These are phyloP conservation scores for Zaprionus gabonicus DNA, from an alignment of 1,140 invertebrate genomes.

Conservation along the genomic window DNA sequence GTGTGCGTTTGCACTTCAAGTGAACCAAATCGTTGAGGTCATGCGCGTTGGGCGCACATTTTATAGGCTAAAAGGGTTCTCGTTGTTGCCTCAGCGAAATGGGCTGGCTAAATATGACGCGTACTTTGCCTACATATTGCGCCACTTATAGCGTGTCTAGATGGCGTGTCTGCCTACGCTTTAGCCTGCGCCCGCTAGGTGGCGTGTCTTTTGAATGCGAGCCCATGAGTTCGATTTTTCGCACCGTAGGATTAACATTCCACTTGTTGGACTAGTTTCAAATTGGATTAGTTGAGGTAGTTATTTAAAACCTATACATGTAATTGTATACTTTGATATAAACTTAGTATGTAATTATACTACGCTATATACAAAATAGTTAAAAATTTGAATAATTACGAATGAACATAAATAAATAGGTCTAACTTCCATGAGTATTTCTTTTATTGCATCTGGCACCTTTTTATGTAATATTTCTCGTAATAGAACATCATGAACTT, in stretches of 20 bases:
- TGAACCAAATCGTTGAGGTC: conserved; percentile 79
- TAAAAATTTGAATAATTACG: no score
- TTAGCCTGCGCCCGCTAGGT: conserved; percentile 49
- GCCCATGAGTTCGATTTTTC: conserved; percentile 12
- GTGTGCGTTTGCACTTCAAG: conserved; percentile 77
- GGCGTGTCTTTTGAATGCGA: conserved; percentile 52
- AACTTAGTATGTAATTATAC: not conserved
- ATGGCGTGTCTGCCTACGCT: conserved; percentile 68
- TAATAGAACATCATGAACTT: not conserved
- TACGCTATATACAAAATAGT: not conserved
- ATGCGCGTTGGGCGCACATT: conserved; percentile 78
- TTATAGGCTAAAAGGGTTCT: conserved; percentile 69
- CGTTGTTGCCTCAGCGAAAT: conserved; percentile 38
- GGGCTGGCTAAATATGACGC: conserved; percentile 43
- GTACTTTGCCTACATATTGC: conserved; percentile 4
- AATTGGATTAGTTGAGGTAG: conserved; percentile 21
- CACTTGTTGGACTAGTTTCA: conserved; percentile 43
- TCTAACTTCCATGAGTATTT: no score
- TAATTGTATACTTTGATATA: not conserved
- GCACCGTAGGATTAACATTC: conserved; percentile 9
- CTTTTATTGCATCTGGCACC: no score
- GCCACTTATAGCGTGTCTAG: conserved; percentile 44
- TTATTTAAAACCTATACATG: not conserved
- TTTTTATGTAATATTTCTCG: no score
- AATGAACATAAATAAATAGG: no score